A percentile compares a stretch with the other conserved stretches of the same genome.
phyloP scores from a whole-genome alignment of 2,113 vertebrate genomes.

The Regulus satrapa region DNA sequence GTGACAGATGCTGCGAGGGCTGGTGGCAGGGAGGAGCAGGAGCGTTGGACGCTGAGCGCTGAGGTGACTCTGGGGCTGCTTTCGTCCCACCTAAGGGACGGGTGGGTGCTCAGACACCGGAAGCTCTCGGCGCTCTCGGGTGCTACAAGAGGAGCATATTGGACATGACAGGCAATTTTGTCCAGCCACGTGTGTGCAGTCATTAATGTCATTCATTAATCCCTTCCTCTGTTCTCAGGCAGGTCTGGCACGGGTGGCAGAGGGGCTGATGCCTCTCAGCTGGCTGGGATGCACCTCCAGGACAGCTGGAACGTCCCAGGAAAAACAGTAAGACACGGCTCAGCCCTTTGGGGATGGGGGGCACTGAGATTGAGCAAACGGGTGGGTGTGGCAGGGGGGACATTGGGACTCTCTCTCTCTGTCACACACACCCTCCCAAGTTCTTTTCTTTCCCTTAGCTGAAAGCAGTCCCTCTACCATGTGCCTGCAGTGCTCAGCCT shows the following conservation, averaged over 20 bases:
- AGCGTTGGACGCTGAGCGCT: not conserved
- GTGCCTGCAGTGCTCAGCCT: not conserved
- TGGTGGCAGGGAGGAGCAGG: not conserved
- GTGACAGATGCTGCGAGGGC: not conserved
- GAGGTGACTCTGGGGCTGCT: fast-evolving
- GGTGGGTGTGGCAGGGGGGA: not conserved
- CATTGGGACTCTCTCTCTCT: not conserved
- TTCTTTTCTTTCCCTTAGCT: not conserved
- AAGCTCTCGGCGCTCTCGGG: not conserved
- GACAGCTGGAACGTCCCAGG: not conserved
- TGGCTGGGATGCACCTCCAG: not conserved
- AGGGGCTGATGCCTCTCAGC: not conserved
- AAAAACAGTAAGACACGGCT: not conserved
- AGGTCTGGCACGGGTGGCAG: not conserved
- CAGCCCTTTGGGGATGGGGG: too few relatives aligned
- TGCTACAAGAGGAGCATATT: not conserved
- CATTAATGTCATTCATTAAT: not conserved
- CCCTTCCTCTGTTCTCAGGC: not conserved
- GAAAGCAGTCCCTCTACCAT: not conserved
- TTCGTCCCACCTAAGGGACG: fast-evolving
- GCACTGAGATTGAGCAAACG: too few relatives aligned
- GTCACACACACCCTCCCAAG: fast-evolving
- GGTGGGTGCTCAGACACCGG: not conserved
- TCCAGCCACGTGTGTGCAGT: not conserved
- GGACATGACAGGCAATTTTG: not conserved